Evolutionary conservation across 1,140 invertebrate genomes (phyloP), one percentile per base, ranked within the genome.

Genomic region (Mya arenaria): DNA sequence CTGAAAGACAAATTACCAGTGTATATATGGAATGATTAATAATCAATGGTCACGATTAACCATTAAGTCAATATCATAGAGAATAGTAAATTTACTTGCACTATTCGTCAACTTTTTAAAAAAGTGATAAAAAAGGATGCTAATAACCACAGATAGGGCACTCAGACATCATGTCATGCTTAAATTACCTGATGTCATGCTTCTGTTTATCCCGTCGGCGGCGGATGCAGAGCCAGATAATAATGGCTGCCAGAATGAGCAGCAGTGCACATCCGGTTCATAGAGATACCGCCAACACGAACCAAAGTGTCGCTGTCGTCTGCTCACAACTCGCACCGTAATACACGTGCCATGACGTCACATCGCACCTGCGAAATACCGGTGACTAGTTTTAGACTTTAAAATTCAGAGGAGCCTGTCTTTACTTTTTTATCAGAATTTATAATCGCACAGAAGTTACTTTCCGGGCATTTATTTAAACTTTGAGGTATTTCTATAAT

Each of bases 261-360:
- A 65, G 23, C 30, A 75, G 10, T 5, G 32, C 39, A 17, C 73
- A 34, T 2, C 73, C 73, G 25, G 41, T 37, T 32, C 73, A 56
- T 15, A 75, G 41, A 1, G 73, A 39, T 17, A 75, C 60, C 1
- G 73, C 56, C 17, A 75, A n/a, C 36, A 75, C 56, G 32, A 63
- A 75, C 23, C 63, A 36, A 23, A 32, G 37, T 1, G 73, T 75
- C 13, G 73, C 73, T 32, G 73, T 75, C 23, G 41, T 41, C 30
- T 75, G 56, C 25, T 75, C 56, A 34, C 73, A 75, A 30, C 60
- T 36, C 5, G 39, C n/a, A 0, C 73, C 73, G 30, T 75, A 60
- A 30, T 75, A 75, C 34, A 75, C 73, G 32, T 75, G 73, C 5
- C 48, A 74, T 30, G 72, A 74, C n/a, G 72, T 74, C 23, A 8